phyloP scores from a whole-genome alignment of 2,888 invertebrate genomes.

The Halictus quadricinctus region DNA sequence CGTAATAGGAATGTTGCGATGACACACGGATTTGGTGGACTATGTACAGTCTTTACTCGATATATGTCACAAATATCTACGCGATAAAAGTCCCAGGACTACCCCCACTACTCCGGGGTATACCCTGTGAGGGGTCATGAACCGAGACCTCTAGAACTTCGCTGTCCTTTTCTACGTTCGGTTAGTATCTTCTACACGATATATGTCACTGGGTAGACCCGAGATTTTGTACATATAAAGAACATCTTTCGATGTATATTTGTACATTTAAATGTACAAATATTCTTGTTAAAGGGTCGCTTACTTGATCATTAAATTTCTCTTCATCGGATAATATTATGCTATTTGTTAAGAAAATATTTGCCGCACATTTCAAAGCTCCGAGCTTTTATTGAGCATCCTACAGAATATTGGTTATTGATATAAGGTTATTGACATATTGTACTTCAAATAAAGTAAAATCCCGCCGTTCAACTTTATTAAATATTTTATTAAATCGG shows the following conservation, averaged over 20 bases:
- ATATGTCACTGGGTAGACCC: too few species aligned
- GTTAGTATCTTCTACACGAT: too few species aligned
- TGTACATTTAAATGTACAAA: not conserved
- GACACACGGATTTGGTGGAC: not conserved
- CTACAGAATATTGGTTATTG: not conserved
- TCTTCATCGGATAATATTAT: not conserved
- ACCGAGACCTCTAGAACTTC: too few species aligned
- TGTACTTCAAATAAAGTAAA: not conserved
- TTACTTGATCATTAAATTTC: not conserved
- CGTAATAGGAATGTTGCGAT: not conserved
- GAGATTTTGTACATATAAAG: not conserved
- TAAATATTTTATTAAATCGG: slow-evolving; percentile 4
- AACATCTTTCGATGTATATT: not conserved
- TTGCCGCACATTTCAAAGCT: not conserved
- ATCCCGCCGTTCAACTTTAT: not conserved
- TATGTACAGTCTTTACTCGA: not conserved
- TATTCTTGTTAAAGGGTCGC: not conserved
- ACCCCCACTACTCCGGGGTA: too few species aligned
- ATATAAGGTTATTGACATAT: not conserved
- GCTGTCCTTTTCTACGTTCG: too few species aligned
- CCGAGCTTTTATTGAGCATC: not conserved
- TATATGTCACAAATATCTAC: too few species aligned
- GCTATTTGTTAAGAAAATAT: not conserved
- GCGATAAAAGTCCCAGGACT: too few species aligned
- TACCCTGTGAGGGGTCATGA: too few species aligned